These are phyloP conservation scores for Clarias magur DNA, from an alignment of 2,113 vertebrate species.

Conservation along the genomic window DNA sequence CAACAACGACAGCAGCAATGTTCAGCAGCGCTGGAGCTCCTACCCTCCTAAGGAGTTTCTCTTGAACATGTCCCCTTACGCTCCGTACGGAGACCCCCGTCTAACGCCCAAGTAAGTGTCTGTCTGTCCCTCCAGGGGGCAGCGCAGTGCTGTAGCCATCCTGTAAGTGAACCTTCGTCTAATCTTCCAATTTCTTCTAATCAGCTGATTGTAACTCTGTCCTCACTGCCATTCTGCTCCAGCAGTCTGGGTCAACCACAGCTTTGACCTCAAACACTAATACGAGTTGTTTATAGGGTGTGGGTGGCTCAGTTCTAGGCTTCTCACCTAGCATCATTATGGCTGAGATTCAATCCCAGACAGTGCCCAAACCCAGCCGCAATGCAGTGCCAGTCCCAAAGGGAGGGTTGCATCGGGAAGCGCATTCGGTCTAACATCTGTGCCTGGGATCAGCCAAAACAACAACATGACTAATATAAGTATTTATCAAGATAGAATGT, in stretches of 20 bases:
- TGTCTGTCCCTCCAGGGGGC: constrained; percentile 66
- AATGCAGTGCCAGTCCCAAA: no score
- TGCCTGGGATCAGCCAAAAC: no score
- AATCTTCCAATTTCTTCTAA: not conserved
- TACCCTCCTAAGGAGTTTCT: constrained; percentile 99
- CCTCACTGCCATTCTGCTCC: not conserved
- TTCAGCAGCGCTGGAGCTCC: constrained; percentile 99
- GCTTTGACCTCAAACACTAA: not conserved
- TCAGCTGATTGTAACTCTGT: not conserved
- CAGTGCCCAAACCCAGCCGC: no score
- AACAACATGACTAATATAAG: no score
- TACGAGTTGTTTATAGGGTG: not conserved
- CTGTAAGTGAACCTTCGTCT: constrained; percentile 23
- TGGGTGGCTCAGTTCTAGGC: no score
- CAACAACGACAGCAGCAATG: constrained; percentile 99
- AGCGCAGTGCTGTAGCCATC: constrained; percentile 66
- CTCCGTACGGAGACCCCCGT: constrained; percentile 96
- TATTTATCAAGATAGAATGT: not conserved
- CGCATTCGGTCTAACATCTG: no score
- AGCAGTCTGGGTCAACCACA: not conserved
- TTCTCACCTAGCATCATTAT: no score
- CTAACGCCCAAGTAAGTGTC: constrained; percentile 99
- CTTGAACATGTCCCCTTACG: constrained; percentile 99
- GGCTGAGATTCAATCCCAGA: no score
- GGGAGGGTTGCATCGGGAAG: no score